Percentiles rank a stretch among this genome's conserved stretches.
Evolutionary conservation across 2,797 vertebrate genomes (phyloP).

Genomic region (Chanos chanos): DNA sequence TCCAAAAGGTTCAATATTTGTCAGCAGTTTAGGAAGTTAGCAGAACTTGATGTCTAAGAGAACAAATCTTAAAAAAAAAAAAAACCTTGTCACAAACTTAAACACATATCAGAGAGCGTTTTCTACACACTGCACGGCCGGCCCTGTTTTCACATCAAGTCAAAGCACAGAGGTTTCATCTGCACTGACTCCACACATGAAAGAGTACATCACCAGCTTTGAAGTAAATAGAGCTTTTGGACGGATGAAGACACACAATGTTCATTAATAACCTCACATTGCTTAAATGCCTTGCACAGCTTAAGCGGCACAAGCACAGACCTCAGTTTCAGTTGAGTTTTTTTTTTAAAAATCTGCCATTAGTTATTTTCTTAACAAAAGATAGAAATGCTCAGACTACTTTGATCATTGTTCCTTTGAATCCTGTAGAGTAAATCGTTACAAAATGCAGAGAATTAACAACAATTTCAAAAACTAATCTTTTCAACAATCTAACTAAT

Average conservation of each 20-base stretch:
- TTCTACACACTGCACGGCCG: conserved; percentile 1
- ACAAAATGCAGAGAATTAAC: no score
- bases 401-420: no score
- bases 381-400: no score
- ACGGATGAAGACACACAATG: conserved; percentile 26
- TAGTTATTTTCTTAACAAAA: no score
- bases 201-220: conserved; percentile 42
- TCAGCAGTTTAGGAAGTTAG: no score
- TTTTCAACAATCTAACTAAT: no score
- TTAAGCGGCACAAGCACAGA: background rate
- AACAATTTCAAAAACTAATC: no score
- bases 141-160: conserved; percentile 11
- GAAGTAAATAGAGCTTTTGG: conserved; percentile 43
- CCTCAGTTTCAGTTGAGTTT: background rate
- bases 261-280: conserved; percentile 33
- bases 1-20: no score
- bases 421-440: no score
- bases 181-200: conserved; percentile 44
- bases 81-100: conserved; percentile 11
- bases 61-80: conserved; percentile 4
- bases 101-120: conserved; percentile 6
- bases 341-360: no score
- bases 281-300: no score
- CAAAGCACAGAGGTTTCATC: conserved; percentile 23
- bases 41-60: background rate